These are phyloP conservation scores for Onychostruthus taczanowskii DNA, from an alignment of 2,113 vertebrate species.

Conservation along the genomic window DNA sequence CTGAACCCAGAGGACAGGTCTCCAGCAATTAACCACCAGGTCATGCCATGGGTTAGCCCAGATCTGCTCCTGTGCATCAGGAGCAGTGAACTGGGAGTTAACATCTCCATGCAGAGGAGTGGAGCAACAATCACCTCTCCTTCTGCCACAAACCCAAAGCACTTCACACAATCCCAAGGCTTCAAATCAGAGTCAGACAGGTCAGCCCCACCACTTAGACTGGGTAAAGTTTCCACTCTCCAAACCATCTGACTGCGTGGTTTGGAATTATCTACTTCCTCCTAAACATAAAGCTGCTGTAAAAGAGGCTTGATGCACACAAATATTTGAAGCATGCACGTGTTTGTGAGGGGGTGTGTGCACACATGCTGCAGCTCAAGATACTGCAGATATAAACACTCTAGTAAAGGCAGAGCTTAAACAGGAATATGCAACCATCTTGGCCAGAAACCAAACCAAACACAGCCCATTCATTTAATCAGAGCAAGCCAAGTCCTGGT, in stretches of 20 bases:
- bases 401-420: neutral
- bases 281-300: neutral
- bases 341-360: neutral
- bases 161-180: neutral
- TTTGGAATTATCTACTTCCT: neutral
- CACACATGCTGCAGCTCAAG: neutral
- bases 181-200: neutral
- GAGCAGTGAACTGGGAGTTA: accelerated
- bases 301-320: neutral
- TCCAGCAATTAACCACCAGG: neutral
- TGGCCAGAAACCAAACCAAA: conserved; percentile 8
- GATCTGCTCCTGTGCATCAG: neutral
- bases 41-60: accelerated
- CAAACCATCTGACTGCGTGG: neutral
- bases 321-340: neutral
- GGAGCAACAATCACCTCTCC: neutral
- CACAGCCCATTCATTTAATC: neutral
- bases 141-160: neutral
- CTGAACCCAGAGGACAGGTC: neutral
- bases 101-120: neutral
- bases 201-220: neutral
- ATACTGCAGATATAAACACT: neutral
- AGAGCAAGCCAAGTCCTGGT: neutral
- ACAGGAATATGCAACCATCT: neutral
- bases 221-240: neutral